Conservation (phyloP, 2,797 vertebrate species). For the Sylvilagus floridanus region DNA sequence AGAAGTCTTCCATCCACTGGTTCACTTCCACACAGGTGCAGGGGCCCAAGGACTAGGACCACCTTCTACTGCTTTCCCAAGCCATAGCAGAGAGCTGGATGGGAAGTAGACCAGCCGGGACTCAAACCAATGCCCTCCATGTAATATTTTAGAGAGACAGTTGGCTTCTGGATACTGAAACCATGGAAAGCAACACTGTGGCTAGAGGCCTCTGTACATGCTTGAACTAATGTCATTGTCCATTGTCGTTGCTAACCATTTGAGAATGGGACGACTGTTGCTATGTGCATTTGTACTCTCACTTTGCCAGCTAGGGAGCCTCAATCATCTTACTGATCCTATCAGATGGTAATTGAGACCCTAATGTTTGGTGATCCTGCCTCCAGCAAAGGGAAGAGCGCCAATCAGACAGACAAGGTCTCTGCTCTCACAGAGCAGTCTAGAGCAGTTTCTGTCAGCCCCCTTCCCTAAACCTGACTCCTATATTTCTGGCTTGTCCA, state of each 20-base stretch:
- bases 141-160: neutral
- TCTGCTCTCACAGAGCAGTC: neutral
- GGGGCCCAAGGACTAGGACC: no score
- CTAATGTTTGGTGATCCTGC: neutral
- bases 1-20: no score
- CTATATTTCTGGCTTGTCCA: neutral
- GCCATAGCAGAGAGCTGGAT: no score
- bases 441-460: neutral
- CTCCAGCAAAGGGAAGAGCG: neutral
- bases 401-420: neutral
- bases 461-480: neutral
- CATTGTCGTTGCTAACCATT: neutral
- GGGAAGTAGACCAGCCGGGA: no score
- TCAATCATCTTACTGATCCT: constrained; percentile 11
- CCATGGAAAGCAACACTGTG: neutral
- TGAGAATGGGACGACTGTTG: neutral
- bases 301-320: neutral
- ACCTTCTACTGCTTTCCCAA: no score
- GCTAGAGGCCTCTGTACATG: neutral
- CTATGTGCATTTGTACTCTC: neutral
- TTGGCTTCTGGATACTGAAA: neutral
- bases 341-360: neutral
- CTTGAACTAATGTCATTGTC: neutral
- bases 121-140: no score
- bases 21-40: no score